phyloP scores from a whole-genome alignment of 2,113 vertebrate species.

The Glareola pratincola region DNA sequence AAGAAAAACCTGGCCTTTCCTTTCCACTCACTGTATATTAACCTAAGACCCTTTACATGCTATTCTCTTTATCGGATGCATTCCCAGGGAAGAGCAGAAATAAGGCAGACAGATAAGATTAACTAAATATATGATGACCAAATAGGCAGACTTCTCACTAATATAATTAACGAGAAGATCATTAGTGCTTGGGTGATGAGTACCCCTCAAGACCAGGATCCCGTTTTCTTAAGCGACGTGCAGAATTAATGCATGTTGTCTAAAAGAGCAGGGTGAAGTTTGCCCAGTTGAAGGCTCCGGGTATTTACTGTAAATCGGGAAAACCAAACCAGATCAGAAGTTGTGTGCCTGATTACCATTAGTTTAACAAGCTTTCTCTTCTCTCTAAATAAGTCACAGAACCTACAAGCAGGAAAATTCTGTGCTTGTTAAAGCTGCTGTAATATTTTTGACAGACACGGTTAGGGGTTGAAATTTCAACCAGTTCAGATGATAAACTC shows the following conservation, averaged over 20 bases:
- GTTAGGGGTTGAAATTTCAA: background rate
- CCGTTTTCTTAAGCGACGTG: background rate
- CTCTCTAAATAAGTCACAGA: background rate
- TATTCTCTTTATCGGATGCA: background rate
- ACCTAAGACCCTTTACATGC: background rate
- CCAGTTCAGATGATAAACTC: background rate
- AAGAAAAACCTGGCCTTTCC: background rate
- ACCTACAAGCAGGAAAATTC: background rate
- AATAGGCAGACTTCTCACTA: background rate
- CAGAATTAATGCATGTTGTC: background rate
- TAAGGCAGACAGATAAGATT: background rate
- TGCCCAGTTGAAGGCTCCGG: background rate
- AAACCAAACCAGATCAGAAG: background rate
- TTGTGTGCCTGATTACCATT: background rate
- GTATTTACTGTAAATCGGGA: background rate
- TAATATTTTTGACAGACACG: background rate
- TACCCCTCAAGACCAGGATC: background rate
- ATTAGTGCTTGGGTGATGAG: background rate
- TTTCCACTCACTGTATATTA: background rate
- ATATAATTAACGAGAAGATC: background rate
- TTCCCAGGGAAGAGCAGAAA: background rate
- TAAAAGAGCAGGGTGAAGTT: background rate
- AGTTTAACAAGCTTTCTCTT: background rate
- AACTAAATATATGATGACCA: background rate
- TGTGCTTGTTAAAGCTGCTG: background rate